Percentiles rank a stretch among this genome's conserved stretches.
phyloP scores from a whole-genome alignment of 1,140 invertebrate species.

The Halesus radiatus region DNA sequence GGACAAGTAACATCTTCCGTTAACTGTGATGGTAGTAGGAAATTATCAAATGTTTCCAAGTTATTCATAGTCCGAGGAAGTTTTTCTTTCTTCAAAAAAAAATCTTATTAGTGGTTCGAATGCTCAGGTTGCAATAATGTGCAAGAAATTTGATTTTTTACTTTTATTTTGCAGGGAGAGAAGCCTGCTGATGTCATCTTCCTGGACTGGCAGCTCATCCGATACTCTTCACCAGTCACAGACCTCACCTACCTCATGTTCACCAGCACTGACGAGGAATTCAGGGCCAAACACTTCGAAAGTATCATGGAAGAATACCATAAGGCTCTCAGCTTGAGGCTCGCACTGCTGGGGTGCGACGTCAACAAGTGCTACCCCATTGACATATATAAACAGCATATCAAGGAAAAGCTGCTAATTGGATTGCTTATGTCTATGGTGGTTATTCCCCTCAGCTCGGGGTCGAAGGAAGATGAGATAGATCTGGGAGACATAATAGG shows the following conservation, averaged over 20 bases:
- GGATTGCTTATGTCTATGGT: slow-evolving; percentile 31
- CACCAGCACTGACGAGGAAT: slow-evolving; percentile 61
- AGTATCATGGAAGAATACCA: slow-evolving; percentile 59
- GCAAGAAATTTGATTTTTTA: neutral
- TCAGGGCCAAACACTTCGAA: slow-evolving; percentile 61
- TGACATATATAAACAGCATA: slow-evolving; percentile 23
- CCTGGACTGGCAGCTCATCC: no score
- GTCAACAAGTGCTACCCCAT: slow-evolving; percentile 39
- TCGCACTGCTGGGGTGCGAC: slow-evolving; percentile 24
- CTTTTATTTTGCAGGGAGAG: slow-evolving; percentile 35
- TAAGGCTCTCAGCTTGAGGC: slow-evolving; percentile 12
- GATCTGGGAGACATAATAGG: slow-evolving; percentile 22
- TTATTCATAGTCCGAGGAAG: no score
- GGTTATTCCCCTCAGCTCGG: neutral
- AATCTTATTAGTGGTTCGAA: no score
- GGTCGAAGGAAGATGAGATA: neutral
- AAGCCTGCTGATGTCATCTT: slow-evolving; percentile 61
- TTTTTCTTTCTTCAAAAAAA: no score
- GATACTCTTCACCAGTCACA: slow-evolving; percentile 63
- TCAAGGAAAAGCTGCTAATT: slow-evolving; percentile 20
- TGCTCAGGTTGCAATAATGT: no score
- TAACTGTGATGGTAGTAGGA: no score
- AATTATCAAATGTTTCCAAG: no score
- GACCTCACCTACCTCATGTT: slow-evolving; percentile 68
- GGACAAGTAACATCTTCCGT: no score